These are phyloP conservation scores for Formica selysi DNA, from an alignment of 1,140 invertebrate genomes.

Conservation along the genomic window DNA sequence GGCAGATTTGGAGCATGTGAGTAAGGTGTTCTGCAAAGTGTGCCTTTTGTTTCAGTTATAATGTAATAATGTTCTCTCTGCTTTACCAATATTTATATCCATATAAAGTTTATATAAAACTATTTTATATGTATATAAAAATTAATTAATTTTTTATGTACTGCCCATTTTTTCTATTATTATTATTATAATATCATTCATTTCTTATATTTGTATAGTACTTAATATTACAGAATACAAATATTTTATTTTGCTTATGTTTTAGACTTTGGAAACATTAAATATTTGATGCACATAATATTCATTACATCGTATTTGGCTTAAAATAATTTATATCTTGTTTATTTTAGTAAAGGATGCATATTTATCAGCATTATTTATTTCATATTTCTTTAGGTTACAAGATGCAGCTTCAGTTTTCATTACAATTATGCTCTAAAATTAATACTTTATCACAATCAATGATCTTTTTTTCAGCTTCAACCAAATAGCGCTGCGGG, in stretches of 20 bases:
- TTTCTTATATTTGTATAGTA: neutral
- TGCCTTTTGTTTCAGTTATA: conserved; percentile 64
- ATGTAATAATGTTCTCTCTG: conserved; percentile 61
- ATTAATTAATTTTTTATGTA: neutral
- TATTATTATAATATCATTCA: conserved; percentile 52
- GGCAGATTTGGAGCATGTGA: conserved; percentile 91
- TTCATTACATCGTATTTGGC: conserved; percentile 52
- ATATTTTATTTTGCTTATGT: neutral
- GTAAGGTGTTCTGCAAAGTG: conserved; percentile 83
- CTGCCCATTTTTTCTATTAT: conserved; percentile 53
- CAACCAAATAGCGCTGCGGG: conserved; percentile 97
- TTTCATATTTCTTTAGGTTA: conserved; percentile 31
- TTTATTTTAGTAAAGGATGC: neutral
- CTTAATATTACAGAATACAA: too few relatives aligned
- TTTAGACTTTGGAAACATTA: too few relatives aligned
- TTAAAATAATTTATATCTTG: conserved; percentile 4
- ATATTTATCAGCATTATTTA: conserved; percentile 18
- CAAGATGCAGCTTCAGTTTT: neutral
- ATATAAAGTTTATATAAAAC: conserved; percentile 38
- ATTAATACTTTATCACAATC: conserved; percentile 1
- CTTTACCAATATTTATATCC: conserved; percentile 36
- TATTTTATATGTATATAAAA: too few relatives aligned
- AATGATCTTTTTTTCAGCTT: conserved; percentile 88
- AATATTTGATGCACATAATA: neutral
- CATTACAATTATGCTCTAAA: conserved; percentile 4